Percentiles rank a stretch among this genome's conserved stretches.
These are phyloP conservation scores for Orthonevra nobilis DNA, from an alignment of 2,888 invertebrate species.

Conservation along the genomic window DNA sequence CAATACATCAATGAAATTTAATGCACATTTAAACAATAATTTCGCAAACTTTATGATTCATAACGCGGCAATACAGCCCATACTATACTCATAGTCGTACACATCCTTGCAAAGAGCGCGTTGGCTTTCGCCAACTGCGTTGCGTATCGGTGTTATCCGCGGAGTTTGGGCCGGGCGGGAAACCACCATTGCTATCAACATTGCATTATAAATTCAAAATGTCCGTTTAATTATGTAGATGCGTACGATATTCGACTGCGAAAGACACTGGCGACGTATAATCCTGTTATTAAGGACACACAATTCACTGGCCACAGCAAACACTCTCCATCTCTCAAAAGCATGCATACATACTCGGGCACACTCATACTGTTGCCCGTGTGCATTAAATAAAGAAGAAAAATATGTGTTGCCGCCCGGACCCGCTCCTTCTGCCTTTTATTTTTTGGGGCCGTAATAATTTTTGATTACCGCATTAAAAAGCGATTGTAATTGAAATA, in stretches of 20 bases:
- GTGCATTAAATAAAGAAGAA: conserved; percentile 20
- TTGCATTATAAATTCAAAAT: conserved; percentile 71
- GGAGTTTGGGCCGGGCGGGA: no score
- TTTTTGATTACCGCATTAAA: conserved; percentile 70
- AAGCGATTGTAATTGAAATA: conserved; percentile 70
- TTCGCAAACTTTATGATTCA: conserved; percentile 67
- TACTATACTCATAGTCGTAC: conserved; percentile 4
- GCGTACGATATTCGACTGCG: conserved; percentile 66
- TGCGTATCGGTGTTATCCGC: no score
- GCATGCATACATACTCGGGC: neutral
- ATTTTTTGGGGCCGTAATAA: conserved; percentile 52
- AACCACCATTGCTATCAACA: conserved; percentile 58
- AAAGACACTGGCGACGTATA: conserved; percentile 66
- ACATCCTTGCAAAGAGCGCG: conserved; percentile 11
- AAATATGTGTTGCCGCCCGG: neutral
- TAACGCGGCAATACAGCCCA: conserved; percentile 36
- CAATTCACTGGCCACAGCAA: conserved; percentile 62
- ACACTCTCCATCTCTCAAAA: conserved; percentile 27
- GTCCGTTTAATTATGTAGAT: conserved; percentile 70
- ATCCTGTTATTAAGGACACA: conserved; percentile 69
- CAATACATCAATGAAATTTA: conserved; percentile 68
- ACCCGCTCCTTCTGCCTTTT: conserved; percentile 7
- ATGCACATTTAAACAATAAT: conserved; percentile 70
- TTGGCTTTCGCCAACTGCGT: no score
- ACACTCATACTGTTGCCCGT: no score